phyloP scores from a whole-genome alignment of 2,113 vertebrate genomes.

The Proterorhinus semilunaris region DNA sequence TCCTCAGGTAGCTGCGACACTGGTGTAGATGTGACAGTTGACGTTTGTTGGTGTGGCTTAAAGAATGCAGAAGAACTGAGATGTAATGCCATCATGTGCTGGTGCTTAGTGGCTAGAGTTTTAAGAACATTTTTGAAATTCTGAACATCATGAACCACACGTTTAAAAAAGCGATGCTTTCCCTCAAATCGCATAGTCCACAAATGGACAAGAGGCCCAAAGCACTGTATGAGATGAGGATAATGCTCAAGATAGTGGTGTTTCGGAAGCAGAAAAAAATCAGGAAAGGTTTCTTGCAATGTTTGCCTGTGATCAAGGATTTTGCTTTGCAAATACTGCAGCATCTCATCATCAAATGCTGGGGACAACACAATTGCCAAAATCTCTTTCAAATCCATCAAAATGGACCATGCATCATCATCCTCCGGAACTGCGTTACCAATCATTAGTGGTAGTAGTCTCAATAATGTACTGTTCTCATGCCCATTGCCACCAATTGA shows the following conservation, averaged over 20 bases:
- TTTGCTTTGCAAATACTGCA: not conserved
- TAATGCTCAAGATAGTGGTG: too few relatives aligned
- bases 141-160: not conserved
- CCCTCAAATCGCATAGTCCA: not conserved
- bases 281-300: not conserved
- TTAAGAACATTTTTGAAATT: not conserved
- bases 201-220: too few relatives aligned
- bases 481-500: too few relatives aligned
- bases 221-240: too few relatives aligned
- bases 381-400: not conserved
- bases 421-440: not conserved
- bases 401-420: not conserved
- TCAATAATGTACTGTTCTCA: too few relatives aligned
- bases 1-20: not conserved
- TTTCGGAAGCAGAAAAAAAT: not conserved
- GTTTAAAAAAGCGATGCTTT: not conserved
- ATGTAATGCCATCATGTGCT: too few relatives aligned
- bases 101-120: not conserved
- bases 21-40: not conserved
- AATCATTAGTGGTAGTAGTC: not conserved
- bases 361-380: not conserved
- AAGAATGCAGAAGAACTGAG: not conserved
- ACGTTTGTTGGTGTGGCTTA: not conserved
- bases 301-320: not conserved
- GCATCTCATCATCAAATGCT: not conserved